Base-by-base conservation (phyloP, 2,113 vertebrate species). In the Lates calcarifer region DNA sequence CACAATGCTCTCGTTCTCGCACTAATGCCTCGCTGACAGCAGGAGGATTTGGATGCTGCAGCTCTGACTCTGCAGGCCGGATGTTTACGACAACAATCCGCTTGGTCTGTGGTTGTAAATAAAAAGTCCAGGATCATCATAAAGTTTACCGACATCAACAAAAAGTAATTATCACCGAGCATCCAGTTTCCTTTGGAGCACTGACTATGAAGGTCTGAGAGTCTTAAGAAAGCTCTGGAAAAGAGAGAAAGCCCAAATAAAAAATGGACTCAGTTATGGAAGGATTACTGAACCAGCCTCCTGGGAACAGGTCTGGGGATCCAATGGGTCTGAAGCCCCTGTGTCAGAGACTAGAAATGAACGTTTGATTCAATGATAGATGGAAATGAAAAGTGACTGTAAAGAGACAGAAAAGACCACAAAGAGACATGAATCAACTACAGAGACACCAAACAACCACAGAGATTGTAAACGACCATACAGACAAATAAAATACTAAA, bases 11-110 rank as follows among this genome's bases (percentile, higher is more conserved):
- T 45, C 4, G 29, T 18, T 77, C 74, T 60, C 69, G n/a, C 67
- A 43, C 13, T 64, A 74, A 80, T n/a, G 61, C 83, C 55, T 37
- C n/a, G 28, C 74, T 75, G 80, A 78, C 83, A 77, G 33, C 67
- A 20, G 43, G 24, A 60, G 72, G 72, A 86, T 86, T 83, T 77
- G 29, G 26, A 63, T 12, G 28, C 47, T 33, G 72, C 22, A 3
- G 72, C 72, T 73, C 37, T 24, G 64, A 85, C 39, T 75, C 74
- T 41, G 71, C 79, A 65, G 68, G 58, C 67, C 39, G 57, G 66
- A 71, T 76, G 73, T 82, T 75, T 62, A 45, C 62, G 3, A 20
- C 39, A 56, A 81, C 81, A 81, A 62, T 65, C 41, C 3, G 22
- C 70, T 78, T 69, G 55, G 53, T 29, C 10, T 53, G 49, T 62